These are phyloP conservation scores for Crossocerus cetratus DNA, from an alignment of 2,888 invertebrate genomes.

Conservation along the genomic window DNA sequence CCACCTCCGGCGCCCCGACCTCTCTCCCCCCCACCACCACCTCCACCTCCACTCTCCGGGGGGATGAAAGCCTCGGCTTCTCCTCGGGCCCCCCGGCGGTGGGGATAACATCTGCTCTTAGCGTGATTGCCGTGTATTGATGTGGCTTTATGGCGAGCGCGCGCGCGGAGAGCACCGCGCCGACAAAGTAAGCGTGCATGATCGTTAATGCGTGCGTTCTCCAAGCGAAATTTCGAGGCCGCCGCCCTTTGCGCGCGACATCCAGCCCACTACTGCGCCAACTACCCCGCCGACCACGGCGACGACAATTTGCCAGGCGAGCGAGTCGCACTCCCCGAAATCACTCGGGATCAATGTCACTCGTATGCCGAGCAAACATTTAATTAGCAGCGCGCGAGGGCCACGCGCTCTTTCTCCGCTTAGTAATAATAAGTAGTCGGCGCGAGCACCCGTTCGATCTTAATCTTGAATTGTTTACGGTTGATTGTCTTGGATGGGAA, in stretches of 20 bases:
- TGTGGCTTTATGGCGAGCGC: conserved; percentile 72
- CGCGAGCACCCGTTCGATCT: no score
- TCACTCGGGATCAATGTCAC: no score
- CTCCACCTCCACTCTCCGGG: conserved; percentile 30
- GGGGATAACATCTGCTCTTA: conserved; percentile 75
- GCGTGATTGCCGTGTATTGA: conserved; percentile 74
- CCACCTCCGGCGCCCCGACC: conserved; percentile 16
- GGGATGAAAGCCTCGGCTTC: conserved; percentile 20
- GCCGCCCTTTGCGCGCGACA: conserved; percentile 33
- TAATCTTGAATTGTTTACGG: no score
- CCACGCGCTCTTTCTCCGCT: no score
- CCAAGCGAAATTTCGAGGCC: conserved; percentile 53
- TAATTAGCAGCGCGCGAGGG: no score
- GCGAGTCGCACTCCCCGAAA: neutral
- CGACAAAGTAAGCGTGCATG: conserved; percentile 65
- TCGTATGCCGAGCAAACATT: no score
- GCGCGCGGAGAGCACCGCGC: conserved; percentile 47
- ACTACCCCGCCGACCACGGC: conserved; percentile 26
- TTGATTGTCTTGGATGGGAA: no score
- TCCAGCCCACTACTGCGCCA: conserved; percentile 10
- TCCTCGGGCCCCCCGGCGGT: conserved; percentile 44
- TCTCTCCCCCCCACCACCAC: conserved; percentile 11
- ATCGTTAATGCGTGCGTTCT: conserved; percentile 60
- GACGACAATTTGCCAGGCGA: conserved; percentile 21
- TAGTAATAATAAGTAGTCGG: no score